Base-by-base conservation (phyloP, 2,113 vertebrate species). In the Sylvilagus bachmani region DNA sequence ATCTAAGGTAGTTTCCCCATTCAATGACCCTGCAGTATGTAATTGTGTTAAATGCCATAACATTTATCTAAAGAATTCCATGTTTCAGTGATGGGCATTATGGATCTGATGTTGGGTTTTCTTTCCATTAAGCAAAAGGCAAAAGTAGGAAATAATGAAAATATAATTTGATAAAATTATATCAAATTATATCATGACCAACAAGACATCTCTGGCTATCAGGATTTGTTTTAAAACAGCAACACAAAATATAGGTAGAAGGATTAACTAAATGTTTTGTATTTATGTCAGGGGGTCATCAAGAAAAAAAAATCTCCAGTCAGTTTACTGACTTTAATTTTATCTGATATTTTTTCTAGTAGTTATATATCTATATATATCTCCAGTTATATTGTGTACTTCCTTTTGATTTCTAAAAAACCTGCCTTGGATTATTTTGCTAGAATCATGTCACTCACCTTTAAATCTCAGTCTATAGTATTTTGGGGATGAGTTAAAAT, bases 211-310 rank as follows among this genome's bases (percentile, higher is more conserved):
- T 92, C 44, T 96, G 38, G 21, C 31, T 74, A 61, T 80, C 36
- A 71, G 12, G 24, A 69, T 83, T 84, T 93, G 11, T 24, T 89
- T 89, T 55, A 91, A 62, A 91, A 44, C 14, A 69, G 17, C 55
- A 58, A 58, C 27, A 67, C 24, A 64, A 58, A 75, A 38, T 38
- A 62, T 53, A 10, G 1, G 5, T 86, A 14, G 16, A 64, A 79
- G 38, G 9, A 64, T 90, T 88, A 64, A 38, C 67, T 90, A 80
- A 85, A 86, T 91, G 16, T 7, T 49, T 96, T 96, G 51, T 31
- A 86, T 86, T 93, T 96, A 73, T 88, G 66, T 86, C 19, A 51
- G 31, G 6, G 81, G 53, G 29, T 33, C 86, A 93, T 70, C n/a
- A 91, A 82, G 61, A 31, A 62, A 70, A 27, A 38, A 77, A 31